Evolutionary conservation across 2,113 vertebrate genomes (phyloP).

Genomic region (Noctilio leporinus): DNA sequence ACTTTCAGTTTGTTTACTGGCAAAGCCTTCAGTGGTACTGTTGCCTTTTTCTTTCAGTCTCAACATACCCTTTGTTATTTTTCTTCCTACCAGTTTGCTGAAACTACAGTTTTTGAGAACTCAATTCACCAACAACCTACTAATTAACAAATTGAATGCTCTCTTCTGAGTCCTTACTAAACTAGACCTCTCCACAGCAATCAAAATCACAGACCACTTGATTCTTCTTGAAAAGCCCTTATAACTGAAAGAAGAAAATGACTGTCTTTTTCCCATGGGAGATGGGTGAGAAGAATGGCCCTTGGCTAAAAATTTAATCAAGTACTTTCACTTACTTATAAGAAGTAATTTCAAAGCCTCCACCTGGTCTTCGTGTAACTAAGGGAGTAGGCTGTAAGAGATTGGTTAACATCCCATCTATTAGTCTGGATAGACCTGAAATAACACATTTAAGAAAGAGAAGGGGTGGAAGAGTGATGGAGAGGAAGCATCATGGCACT

Average conservation of each 20-base stretch:
- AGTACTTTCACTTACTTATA: slow-evolving; percentile 56
- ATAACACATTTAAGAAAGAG: not conserved
- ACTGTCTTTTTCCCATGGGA: slow-evolving; percentile 54
- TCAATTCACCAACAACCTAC: slow-evolving; percentile 32
- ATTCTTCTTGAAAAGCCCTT: slow-evolving; percentile 62
- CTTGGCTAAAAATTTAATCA: slow-evolving; percentile 70
- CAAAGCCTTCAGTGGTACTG: not conserved
- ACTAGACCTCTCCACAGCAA: slow-evolving; percentile 39
- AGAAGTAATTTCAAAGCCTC: slow-evolving; percentile 64
- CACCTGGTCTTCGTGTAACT: slow-evolving; percentile 25
- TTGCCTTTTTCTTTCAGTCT: not conserved
- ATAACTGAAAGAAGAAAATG: slow-evolving; percentile 57
- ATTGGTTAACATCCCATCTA: slow-evolving; percentile 24
- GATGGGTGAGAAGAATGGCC: slow-evolving; percentile 46
- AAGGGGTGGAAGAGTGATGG: not conserved
- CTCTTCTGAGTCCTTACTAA: slow-evolving; percentile 50
- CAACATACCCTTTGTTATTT: slow-evolving; percentile 34
- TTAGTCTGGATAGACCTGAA: slow-evolving; percentile 47
- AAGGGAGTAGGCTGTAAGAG: slow-evolving; percentile 24
- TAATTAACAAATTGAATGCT: slow-evolving; percentile 67
- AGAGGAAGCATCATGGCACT: not conserved
- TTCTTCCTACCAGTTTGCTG: slow-evolving; percentile 31
- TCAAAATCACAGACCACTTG: slow-evolving; percentile 62
- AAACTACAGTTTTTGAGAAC: slow-evolving; percentile 37
- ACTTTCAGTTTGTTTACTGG: not conserved